phyloP scores from a whole-genome alignment of 2,113 vertebrate species.

The Callospermophilus lateralis region DNA sequence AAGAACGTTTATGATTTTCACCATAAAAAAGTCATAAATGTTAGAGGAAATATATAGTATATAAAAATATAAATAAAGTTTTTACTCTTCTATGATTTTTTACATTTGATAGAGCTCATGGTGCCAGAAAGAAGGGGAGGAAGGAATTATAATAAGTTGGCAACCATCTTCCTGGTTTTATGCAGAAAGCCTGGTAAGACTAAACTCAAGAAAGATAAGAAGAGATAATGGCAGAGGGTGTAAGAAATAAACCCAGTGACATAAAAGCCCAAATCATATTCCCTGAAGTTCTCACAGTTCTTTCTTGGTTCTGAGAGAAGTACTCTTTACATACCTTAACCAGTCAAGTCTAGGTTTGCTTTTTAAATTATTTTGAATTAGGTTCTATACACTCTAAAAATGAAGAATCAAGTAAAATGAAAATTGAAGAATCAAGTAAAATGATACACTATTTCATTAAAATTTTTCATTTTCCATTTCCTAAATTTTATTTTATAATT shows the following conservation, averaged over 20 bases:
- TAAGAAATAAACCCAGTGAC: not conserved
- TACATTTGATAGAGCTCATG: not conserved
- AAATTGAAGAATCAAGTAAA: conserved; percentile 28
- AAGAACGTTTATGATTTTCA: too few relatives aligned
- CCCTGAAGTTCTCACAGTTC: not conserved
- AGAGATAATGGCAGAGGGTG: not conserved
- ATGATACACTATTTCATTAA: conserved; percentile 9
- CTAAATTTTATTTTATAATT: not conserved
- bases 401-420: conserved; percentile 22
- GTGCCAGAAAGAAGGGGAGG: not conserved
- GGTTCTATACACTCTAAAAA: not conserved
- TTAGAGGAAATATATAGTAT: not conserved
- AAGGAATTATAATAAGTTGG: not conserved
- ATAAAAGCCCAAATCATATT: not conserved
- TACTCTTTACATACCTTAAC: not conserved
- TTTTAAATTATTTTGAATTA: conserved; percentile 6
- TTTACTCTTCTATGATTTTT: conserved; percentile 4
- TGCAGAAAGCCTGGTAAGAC: not conserved
- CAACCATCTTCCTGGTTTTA: not conserved
- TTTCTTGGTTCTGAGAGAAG: not conserved
- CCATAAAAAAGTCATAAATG: too few relatives aligned
- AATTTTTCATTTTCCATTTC: not conserved
- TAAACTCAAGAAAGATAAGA: not conserved
- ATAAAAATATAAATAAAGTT: not conserved
- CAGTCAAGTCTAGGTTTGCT: not conserved